Base-by-base conservation (phyloP, 2,113 vertebrate species). In the Gambusia holbrooki region DNA sequence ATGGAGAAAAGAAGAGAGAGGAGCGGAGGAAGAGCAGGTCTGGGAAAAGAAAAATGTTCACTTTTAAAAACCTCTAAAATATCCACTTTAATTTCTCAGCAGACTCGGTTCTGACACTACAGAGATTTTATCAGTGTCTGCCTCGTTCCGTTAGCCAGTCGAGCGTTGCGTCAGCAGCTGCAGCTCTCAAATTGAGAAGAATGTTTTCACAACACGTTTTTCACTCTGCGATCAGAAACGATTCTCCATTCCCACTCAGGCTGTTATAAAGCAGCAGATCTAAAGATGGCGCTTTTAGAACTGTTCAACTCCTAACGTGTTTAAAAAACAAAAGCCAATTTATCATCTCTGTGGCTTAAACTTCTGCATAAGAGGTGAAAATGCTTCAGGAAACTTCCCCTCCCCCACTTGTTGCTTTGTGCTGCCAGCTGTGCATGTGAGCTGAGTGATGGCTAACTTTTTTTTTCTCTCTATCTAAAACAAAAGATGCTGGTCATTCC, bases 91-190 rank as follows among this genome's bases (percentile, higher is more conserved):
- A 77, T 1, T 37, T 51, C 25, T 19, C 10, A 3, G 19, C 71
- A 1, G 32, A 58, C 63, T 65, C 54, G 14, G 12, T 63, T 48
- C 61, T 66, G 37, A 71, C 70, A 85, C 81, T 79, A 81, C 76
- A 58, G 22, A 1, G 61, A 12, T 33, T 73, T 54, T 10, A 3
- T 63, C 27, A 17, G 3, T 25, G 63, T 63, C 61, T 48, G 65
- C 30, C 29, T 61, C 10, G 3, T 32, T 19, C 70, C 17, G 45
- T 48, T 48, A 11, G 70, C 70, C 3, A 71, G 70, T 74, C 1
- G 11, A 61, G 64, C 67, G 68, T 76, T 68, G 69, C n/a, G n/a
- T 3, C 12, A 74, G 62, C 75, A 74, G 72, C 85, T 76, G 85
- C 78, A 81, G 78, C 66, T 60, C 76, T 79, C 71, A 74, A 70